Base-by-base conservation (phyloP, 2,888 invertebrate species). In the Alsophila aescularia region DNA sequence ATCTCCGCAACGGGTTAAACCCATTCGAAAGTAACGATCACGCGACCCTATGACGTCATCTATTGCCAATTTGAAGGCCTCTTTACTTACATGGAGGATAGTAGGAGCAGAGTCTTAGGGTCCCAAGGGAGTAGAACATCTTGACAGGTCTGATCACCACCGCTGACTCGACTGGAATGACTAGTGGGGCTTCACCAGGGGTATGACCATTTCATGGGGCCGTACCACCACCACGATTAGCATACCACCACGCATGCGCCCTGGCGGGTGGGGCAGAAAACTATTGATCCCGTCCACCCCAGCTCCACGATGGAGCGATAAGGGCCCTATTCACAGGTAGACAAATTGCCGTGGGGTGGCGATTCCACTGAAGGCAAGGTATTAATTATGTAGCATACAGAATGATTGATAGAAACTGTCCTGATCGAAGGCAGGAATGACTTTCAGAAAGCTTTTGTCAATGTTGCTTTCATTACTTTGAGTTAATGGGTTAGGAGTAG, bases 271-370 rank as follows among this genome's bases (percentile, higher is more conserved):
- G 87, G 87, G 85, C 83, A 73, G 75, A 70, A 72, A 70, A 76
- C 77, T 90, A 90, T 90, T 87, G 90, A 90, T 91, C 86, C 81
- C 85, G 81, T 73, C 76, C 56, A 73, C 83, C 86, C 83, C 83
- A 79, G 80, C 81, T 81, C 81, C 78, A 34, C 76, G 89, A 89
- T 88, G 79, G 77, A 56, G 71, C 76, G 90, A 90, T 90, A 90
- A 90, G 86, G 75, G 66, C 75, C 59, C 75, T 81, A 79, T 81
- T 81, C 83, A 79, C 70, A 78, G 80, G 71, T 70, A 74, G 85
- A 85, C 85, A 88, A 89, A 88, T 90, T 87, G 77, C 77, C 58
- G 57, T 63, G 78, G 81, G 81, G 83, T 75, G 81, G 81, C 79
- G 81, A 84, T 86, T 85, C 80, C 49, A 55, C 66, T 73, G 61